Percentiles rank a stretch among this genome's conserved stretches.
phyloP scores from a whole-genome alignment of 2,113 vertebrate species.

The Carassius carassius region DNA sequence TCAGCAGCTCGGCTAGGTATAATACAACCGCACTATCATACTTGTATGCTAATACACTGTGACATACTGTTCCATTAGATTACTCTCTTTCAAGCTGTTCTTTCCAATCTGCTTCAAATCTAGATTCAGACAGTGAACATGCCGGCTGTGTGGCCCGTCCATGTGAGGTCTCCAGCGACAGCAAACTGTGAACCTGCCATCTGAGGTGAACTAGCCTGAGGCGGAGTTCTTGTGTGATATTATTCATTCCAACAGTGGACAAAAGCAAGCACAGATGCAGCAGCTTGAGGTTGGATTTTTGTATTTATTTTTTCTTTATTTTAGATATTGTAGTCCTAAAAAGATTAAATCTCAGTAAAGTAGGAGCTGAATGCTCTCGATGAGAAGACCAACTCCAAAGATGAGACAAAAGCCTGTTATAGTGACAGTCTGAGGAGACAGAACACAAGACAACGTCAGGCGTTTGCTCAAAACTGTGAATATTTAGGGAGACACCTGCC shows the following conservation, averaged over 20 bases:
- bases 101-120: conserved; percentile 36
- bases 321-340: background rate
- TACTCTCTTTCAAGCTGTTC: conserved; percentile 21
- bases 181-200: conserved; percentile 23
- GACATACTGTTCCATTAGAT: conserved; percentile 33
- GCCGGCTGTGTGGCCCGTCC: background rate
- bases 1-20: background rate
- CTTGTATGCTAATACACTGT: conserved; percentile 2
- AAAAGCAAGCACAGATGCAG: background rate
- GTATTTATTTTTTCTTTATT: background rate
- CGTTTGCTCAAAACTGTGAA: background rate
- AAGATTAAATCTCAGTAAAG: background rate
- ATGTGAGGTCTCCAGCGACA: conserved; percentile 2
- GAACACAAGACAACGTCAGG: conserved; percentile 21
- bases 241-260: conserved; percentile 1
- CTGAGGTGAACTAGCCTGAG: conserved; percentile 25
- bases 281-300: background rate
- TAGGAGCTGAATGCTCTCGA: conserved; percentile 14
- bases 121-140: conserved; percentile 4
- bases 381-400: conserved; percentile 4
- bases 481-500: conserved; percentile 35
- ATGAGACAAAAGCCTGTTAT: conserved; percentile 7
- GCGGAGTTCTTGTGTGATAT: conserved; percentile 8
- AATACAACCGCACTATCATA: background rate
- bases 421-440: conserved; percentile 28